Percentiles rank a stretch among this genome's conserved stretches.
These are phyloP conservation scores for Anas capensis DNA, from an alignment of 2,797 vertebrate genomes.

Conservation along the genomic window DNA sequence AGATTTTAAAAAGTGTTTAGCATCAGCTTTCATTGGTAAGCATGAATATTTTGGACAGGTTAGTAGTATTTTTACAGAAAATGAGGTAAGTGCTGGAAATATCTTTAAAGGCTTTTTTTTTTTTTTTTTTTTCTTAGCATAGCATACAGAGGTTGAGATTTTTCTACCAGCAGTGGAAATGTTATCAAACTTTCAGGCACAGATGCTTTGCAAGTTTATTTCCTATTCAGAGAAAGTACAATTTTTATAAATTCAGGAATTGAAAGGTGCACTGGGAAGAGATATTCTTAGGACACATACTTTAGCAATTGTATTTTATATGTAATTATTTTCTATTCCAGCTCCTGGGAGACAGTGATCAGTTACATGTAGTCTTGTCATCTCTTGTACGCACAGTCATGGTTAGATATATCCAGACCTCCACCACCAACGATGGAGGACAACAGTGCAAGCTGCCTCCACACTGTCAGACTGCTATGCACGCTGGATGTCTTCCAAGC, in stretches of 20 bases:
- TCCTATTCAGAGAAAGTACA: not conserved
- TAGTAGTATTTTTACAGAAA: not conserved
- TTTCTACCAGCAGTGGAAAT: not conserved
- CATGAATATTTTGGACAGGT: not conserved
- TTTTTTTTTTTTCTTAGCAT: not conserved
- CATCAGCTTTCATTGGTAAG: not conserved
- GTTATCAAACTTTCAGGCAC: not conserved
- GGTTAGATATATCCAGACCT: not conserved
- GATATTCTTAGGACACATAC: not conserved
- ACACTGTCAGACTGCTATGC: not conserved
- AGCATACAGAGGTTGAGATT: not conserved
- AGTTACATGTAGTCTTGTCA: not conserved
- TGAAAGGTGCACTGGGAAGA: not conserved
- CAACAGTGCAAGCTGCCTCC: rapidly evolving
- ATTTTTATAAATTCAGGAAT: not conserved
- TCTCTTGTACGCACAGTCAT: not conserved
- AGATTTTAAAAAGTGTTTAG: not conserved
- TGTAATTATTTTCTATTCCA: not conserved
- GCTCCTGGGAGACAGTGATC: not conserved
- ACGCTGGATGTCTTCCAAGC: not conserved
- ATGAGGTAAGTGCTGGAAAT: not conserved
- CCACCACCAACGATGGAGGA: not conserved
- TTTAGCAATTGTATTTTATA: not conserved
- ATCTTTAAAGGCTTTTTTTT: not conserved
- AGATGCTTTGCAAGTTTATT: not conserved